Conservation (phyloP, 1,140 invertebrate species). For the Neuroterus valhalla region DNA sequence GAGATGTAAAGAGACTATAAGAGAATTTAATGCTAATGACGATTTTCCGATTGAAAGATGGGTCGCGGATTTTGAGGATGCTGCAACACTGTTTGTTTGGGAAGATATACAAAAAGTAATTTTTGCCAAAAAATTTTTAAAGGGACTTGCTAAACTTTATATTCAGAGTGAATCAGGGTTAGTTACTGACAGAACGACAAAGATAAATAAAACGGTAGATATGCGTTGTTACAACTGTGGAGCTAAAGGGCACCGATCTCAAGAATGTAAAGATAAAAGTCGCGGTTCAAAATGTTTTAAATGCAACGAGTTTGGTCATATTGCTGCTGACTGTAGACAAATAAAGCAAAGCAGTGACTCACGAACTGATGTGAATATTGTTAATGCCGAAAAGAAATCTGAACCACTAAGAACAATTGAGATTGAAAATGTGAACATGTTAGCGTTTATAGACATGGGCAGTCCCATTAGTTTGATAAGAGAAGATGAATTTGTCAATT, state of each 20-base stretch:
- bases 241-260: conserved; percentile 4
- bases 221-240: background rate
- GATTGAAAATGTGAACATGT: conserved; percentile 29
- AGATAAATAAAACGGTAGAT: background rate
- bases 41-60: conserved; percentile 43
- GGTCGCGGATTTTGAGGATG: conserved; percentile 57
- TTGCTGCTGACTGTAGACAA: background rate
- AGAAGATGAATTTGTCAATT: conserved; percentile 19
- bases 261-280: background rate
- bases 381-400: background rate
- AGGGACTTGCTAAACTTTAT: conserved; percentile 47
- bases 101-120: conserved; percentile 56
- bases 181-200: background rate
- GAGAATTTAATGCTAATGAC: conserved; percentile 44
- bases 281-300: conserved; percentile 6
- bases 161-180: conserved; percentile 38
- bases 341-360: background rate
- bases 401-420: conserved; percentile 8
- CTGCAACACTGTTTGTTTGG: conserved; percentile 45
- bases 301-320: conserved; percentile 32
- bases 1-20: conserved; percentile 52
- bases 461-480: conserved; percentile 30
- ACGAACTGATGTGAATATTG: conserved; percentile 30
- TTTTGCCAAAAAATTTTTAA: conserved; percentile 50
- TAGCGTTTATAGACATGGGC: conserved; percentile 37